These are phyloP conservation scores for Drosophila nr. fundita DNA, from an alignment of 2,888 invertebrate genomes.

Conservation along the genomic window DNA sequence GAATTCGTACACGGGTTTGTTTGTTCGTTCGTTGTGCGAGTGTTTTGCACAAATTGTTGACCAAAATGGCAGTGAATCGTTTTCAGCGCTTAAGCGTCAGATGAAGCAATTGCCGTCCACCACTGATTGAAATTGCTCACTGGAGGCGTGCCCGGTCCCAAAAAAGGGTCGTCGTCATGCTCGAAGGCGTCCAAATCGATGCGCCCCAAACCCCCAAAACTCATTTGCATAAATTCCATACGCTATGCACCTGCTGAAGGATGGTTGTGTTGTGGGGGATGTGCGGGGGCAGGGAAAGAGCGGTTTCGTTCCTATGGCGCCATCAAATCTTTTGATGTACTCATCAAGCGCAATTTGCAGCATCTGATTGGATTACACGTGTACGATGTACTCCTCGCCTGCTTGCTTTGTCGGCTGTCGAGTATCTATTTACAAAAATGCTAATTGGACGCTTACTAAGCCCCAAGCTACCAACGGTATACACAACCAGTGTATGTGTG, in stretches of 20 bases:
- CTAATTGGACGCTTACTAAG: slow-evolving; percentile 54
- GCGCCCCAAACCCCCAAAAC: slow-evolving; percentile 33
- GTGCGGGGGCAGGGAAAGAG: neutral
- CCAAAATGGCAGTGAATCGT: slow-evolving; percentile 60
- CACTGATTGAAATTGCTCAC: slow-evolving; percentile 61
- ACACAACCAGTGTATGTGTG: neutral
- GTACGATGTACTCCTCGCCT: slow-evolving; percentile 26
- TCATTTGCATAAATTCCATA: slow-evolving; percentile 64
- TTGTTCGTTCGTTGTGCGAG: slow-evolving; percentile 13
- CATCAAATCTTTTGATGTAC: slow-evolving; percentile 61
- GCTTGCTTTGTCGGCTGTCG: slow-evolving; percentile 10
- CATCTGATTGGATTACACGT: slow-evolving; percentile 64
- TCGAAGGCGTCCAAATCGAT: slow-evolving; percentile 49
- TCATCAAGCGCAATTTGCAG: slow-evolving; percentile 56
- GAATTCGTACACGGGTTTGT: slow-evolving; percentile 45
- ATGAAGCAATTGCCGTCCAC: slow-evolving; percentile 60
- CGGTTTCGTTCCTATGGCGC: slow-evolving; percentile 41
- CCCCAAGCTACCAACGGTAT: slow-evolving; percentile 1
- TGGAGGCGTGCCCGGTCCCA: slow-evolving; percentile 41
- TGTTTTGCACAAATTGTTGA: slow-evolving; percentile 63
- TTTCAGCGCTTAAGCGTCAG: slow-evolving; percentile 45
- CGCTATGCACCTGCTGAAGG: slow-evolving; percentile 40
- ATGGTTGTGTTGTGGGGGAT: neutral
- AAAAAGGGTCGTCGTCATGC: slow-evolving; percentile 53
- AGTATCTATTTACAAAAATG: slow-evolving; percentile 55